Conservation (phyloP, 1,140 invertebrate species). For the Drosophila kikkawai region DNA sequence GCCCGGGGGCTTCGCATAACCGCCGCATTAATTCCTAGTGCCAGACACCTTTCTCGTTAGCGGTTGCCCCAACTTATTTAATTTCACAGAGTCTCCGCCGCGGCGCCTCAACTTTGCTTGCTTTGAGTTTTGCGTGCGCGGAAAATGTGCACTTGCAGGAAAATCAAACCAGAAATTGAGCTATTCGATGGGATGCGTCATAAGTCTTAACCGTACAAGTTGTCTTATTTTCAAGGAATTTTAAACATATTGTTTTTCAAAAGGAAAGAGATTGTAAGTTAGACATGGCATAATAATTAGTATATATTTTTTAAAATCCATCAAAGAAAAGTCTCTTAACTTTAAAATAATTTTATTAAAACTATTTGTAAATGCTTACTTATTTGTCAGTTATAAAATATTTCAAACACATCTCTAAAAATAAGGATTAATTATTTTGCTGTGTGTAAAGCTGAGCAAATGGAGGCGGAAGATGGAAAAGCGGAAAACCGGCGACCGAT, state of each 20-base stretch:
- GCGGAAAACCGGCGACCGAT: slow-evolving; percentile 19
- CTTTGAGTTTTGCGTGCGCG: slow-evolving; percentile 41
- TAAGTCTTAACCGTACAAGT: neutral
- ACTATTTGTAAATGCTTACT: no score
- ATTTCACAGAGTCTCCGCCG: slow-evolving; percentile 61
- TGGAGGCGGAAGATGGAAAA: slow-evolving; percentile 5
- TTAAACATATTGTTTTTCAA: neutral
- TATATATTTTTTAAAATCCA: neutral
- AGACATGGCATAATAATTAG: no score
- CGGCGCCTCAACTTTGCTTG: slow-evolving; percentile 51
- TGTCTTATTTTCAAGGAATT: neutral
- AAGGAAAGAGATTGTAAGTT: no score
- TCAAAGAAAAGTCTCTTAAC: neutral
- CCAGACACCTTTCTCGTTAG: slow-evolving; percentile 82
- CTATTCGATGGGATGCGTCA: neutral
- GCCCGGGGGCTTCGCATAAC: slow-evolving; percentile 66
- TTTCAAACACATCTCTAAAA: fast-evolving
- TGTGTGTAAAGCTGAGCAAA: neutral
- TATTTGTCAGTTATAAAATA: neutral
- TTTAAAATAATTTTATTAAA: no score
- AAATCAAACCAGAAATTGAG: slow-evolving; percentile 4
- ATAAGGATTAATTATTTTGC: neutral
- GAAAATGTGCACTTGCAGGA: slow-evolving; percentile 25
- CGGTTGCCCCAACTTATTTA: slow-evolving; percentile 79
- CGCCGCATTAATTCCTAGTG: slow-evolving; percentile 82